These are phyloP conservation scores for Sorex araneus DNA, from an alignment of 2,113 vertebrate genomes.

Conservation along the genomic window DNA sequence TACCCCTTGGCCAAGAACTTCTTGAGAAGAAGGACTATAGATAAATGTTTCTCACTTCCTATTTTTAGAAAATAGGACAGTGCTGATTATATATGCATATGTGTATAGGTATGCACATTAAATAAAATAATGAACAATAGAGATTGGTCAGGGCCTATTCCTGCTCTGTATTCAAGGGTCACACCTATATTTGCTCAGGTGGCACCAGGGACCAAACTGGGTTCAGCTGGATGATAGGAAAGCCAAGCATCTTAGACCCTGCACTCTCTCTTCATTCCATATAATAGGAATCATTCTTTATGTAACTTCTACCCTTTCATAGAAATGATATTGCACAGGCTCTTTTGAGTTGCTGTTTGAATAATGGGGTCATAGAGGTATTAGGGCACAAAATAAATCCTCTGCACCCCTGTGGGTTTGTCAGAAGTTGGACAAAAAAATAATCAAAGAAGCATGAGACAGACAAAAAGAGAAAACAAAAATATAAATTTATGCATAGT, in stretches of 20 bases:
- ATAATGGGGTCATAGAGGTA: not conserved
- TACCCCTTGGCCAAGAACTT: not conserved
- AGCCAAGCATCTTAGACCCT: too few species aligned
- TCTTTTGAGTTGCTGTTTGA: not conserved
- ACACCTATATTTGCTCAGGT: too few species aligned
- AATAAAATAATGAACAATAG: not conserved
- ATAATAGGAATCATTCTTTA: not conserved
- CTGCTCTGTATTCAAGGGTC: too few species aligned
- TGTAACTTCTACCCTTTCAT: not conserved
- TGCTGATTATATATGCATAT: accelerated
- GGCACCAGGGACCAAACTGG: too few species aligned
- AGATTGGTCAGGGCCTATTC: too few species aligned
- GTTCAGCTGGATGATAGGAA: too few species aligned
- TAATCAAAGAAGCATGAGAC: too few species aligned
- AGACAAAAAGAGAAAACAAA: too few species aligned
- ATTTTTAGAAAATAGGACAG: not conserved
- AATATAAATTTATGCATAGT: too few species aligned
- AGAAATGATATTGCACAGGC: not conserved
- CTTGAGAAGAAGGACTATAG: not conserved
- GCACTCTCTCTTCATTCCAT: too few species aligned
- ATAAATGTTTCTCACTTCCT: not conserved
- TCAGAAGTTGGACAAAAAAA: too few species aligned
- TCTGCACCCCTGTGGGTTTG: too few species aligned
- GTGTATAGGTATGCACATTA: not conserved
- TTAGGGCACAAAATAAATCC: not conserved